Conservation (phyloP, 1,140 invertebrate species). For the Scaptomyza pallida region DNA sequence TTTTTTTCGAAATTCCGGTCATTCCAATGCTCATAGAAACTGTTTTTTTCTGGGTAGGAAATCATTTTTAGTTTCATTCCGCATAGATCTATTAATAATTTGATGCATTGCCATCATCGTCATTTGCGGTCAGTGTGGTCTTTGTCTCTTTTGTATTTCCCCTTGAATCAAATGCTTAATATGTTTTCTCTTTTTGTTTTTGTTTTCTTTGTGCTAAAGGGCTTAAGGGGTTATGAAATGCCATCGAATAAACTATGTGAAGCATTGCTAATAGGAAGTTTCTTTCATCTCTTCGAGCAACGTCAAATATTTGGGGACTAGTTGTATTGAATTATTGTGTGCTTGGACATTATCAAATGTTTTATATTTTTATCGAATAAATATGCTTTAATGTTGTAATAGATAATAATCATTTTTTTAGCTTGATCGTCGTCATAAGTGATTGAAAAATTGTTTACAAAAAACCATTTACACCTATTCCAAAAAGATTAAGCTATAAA, state of each 20-base stretch:
- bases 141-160: constrained; percentile 12
- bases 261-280: constrained; percentile 22
- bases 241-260: background rate
- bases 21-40: constrained; percentile 27
- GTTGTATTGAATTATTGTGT: background rate
- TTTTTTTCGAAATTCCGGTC: constrained; percentile 31
- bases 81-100: constrained; percentile 49
- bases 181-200: background rate
- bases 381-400: too few species aligned
- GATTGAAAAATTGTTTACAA: too few species aligned
- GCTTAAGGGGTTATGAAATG: background rate
- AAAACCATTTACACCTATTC: too few species aligned
- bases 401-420: too few species aligned
- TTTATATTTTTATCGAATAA: too few species aligned
- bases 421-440: too few species aligned
- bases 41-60: background rate
- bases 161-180: constrained; percentile 2
- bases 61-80: constrained; percentile 28
- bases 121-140: constrained; percentile 30
- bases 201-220: too few species aligned
- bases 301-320: background rate
- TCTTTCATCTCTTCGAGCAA: constrained; percentile 24
- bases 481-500: too few species aligned
- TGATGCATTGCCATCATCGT: constrained; percentile 48
- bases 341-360: background rate